Evolutionary conservation across 2,113 vertebrate genomes (phyloP).

Genomic region (Sialia sialis): DNA sequence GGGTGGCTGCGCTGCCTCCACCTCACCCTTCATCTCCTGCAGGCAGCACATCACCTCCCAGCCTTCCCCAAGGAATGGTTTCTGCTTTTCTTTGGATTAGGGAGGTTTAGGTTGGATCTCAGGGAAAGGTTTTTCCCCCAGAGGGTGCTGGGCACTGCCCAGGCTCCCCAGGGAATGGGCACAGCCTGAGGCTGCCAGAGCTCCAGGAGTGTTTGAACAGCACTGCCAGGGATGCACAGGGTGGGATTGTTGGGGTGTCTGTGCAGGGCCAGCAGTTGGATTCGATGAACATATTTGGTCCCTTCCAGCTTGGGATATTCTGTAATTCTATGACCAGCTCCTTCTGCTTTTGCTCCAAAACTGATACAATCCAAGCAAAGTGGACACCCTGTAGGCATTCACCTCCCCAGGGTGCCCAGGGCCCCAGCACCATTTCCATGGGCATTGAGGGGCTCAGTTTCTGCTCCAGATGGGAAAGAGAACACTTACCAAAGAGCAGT

Average conservation of each 20-base stretch:
- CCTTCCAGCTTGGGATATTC: neutral
- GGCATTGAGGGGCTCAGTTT: neutral
- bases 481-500: neutral
- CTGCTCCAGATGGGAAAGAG: neutral
- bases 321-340: neutral
- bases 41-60: neutral
- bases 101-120: neutral
- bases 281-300: neutral
- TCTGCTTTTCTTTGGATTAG: neutral
- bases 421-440: neutral
- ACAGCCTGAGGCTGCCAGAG: neutral
- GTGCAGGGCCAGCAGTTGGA: fast-evolving
- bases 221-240: fast-evolving
- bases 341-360: neutral
- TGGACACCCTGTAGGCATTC: neutral
- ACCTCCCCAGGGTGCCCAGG: neutral
- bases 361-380: neutral
- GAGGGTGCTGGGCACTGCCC: neutral
- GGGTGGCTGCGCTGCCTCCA: neutral
- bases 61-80: fast-evolving
- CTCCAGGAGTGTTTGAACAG: neutral
- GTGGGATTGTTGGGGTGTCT: neutral
- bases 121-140: no score
- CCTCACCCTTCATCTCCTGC: neutral
- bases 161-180: neutral